A percentile compares a stretch with the other conserved stretches of the same genome.
Evolutionary conservation across 2,113 vertebrate genomes (phyloP).

Genomic region (Bubo blakistoni): DNA sequence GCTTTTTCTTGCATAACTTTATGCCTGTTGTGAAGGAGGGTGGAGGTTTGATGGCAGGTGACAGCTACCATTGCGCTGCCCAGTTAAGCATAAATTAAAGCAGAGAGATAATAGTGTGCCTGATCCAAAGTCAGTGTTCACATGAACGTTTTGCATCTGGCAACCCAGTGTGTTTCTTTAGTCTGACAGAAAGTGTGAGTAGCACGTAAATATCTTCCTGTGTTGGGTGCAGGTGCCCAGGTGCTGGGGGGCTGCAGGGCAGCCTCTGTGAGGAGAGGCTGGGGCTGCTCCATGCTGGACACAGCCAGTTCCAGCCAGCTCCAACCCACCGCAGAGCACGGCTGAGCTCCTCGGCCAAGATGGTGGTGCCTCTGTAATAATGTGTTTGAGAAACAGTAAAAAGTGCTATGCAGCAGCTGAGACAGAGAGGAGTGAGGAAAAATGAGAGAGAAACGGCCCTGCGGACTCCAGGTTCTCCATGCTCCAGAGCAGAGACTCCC

Average conservation of each 20-base stretch:
- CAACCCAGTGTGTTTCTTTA: neutral
- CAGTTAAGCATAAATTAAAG: neutral
- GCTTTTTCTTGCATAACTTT: neutral
- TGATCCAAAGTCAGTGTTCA: neutral
- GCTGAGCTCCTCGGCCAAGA: no score
- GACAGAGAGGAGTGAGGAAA: neutral
- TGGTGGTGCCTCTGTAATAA: no score
- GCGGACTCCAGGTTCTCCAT: neutral
- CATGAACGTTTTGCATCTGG: neutral
- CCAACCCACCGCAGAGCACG: no score
- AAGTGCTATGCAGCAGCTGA: neutral
- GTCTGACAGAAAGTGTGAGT: neutral
- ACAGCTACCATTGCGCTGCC: neutral
- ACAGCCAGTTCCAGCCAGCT: fast-evolving
- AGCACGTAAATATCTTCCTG: neutral
- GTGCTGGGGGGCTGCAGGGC: neutral
- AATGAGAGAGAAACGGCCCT: neutral
- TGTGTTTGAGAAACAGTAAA: neutral
- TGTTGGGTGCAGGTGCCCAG: neutral
- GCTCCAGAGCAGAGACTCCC: neutral
- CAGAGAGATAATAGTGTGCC: neutral
- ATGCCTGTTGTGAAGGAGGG: neutral
- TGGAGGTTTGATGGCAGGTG: neutral
- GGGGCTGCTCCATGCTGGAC: fast-evolving
- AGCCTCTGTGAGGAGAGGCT: neutral